Base-by-base conservation (phyloP, 23 tunicate species). In the Corella eumyota region DNA sequence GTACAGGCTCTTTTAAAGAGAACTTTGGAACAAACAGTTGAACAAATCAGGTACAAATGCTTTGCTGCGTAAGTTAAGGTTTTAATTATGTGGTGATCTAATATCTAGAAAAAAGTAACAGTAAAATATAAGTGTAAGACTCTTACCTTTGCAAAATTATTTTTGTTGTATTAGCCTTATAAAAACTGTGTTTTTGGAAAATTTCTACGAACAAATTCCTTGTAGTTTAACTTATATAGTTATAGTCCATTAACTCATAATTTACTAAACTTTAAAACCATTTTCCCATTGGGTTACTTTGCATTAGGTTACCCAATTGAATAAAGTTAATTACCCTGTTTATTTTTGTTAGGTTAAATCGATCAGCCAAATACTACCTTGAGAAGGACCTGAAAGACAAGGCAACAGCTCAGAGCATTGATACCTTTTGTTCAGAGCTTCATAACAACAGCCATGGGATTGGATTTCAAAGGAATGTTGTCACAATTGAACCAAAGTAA, bases 301-400 rank as follows among this genome's bases (percentile, higher is more conserved):
- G n/a, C n/a, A n/a, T n/a, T n/a, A n/a, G n/a, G n/a, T n/a, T n/a
- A n/a, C n/a, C n/a, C n/a, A n/a, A n/a, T n/a, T n/a, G n/a, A n/a
- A n/a, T n/a, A n/a, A n/a, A n/a, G n/a, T n/a, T n/a, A n/a, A n/a
- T n/a, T n/a, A n/a, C n/a, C n/a, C n/a, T n/a, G n/a, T n/a, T n/a
- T n/a, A n/a, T n/a, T n/a, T n/a, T n/a, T n/a, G n/a, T 47, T 61
- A 80, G 91, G 33, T 65, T 64, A 26, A 90, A 90, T 51, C 83
- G 97, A 0, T 75, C 83, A 1, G 97, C 97, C 1, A 80, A 62
- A 30, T 81, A 90, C 45, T 75, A 90, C 45, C 58, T 90, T 57
- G 97, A 90, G 31, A 80, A 81, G 33, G 97, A 90, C 49, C 60
- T 81, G 45, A 80, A 90, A 45, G 95, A 86, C 80, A 86, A 86